Evolutionary conservation across 2,888 invertebrate genomes (phyloP).

Genomic region (Vandiemenella viatica): DNA sequence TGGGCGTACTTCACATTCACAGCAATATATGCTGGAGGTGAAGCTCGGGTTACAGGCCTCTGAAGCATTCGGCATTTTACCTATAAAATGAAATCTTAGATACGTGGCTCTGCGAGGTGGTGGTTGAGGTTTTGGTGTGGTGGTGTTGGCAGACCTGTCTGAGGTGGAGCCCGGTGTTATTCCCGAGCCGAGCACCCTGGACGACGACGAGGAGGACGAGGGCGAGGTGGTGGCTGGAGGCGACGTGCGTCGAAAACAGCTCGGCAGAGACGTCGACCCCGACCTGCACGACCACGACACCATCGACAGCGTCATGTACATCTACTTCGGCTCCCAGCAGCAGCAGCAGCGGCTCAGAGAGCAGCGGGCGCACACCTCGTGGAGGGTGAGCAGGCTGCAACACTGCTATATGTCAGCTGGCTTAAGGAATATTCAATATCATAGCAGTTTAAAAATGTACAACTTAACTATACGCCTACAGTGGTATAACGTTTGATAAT

Average conservation of each 20-base stretch:
- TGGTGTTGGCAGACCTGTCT: not conserved
- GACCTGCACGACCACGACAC: slow-evolving; percentile 53
- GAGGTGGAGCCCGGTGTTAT: slow-evolving; percentile 12
- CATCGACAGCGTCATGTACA: slow-evolving; percentile 56
- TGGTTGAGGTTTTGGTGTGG: not conserved
- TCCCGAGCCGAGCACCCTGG: slow-evolving; percentile 10
- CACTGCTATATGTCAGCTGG: no score
- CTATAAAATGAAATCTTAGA: no score
- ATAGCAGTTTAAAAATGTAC: no score
- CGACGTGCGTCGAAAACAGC: slow-evolving; percentile 29
- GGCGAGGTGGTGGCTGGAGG: not conserved
- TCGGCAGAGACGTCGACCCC: slow-evolving; percentile 45
- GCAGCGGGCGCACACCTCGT: slow-evolving; percentile 26
- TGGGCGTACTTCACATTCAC: no score
- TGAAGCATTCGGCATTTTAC: no score
- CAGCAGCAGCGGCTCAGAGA: slow-evolving; percentile 31
- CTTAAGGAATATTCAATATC: no score
- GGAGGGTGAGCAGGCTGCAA: no score
- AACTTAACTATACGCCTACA: no score
- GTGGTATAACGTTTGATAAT: no score
- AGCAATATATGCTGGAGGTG: no score
- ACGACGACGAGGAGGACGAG: slow-evolving; percentile 4
- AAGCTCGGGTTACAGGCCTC: no score
- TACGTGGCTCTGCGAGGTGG: no score
- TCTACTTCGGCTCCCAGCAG: slow-evolving; percentile 40